A percentile compares a stretch with the other conserved stretches of the same genome.
phyloP scores from a whole-genome alignment of 2,888 invertebrate species.

The Chrysolina oricalcia region DNA sequence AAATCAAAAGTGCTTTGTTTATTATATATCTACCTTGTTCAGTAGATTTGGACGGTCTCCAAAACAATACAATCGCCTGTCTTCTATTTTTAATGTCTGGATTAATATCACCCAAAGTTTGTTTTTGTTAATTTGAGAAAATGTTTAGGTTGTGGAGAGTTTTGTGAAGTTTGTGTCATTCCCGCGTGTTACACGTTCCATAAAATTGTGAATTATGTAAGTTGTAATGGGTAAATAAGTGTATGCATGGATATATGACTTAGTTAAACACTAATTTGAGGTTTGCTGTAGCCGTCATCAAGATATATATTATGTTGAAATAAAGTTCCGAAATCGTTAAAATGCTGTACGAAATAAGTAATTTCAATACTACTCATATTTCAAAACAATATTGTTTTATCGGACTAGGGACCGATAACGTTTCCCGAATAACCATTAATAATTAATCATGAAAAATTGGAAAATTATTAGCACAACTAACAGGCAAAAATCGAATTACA shows the following conservation, averaged over 20 bases:
- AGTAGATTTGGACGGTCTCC: constrained; percentile 49
- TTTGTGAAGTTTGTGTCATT: not conserved
- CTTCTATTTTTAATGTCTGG: constrained; percentile 49
- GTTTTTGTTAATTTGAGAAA: constrained; percentile 40
- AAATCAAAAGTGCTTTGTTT: constrained; percentile 42
- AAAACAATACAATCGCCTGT: constrained; percentile 50
- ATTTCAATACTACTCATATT: no score
- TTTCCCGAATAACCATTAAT: no score
- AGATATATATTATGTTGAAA: no score
- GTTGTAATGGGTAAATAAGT: not conserved
- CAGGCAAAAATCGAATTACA: no score
- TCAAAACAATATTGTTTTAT: no score
- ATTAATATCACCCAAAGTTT: constrained; percentile 39
- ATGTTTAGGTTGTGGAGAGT: constrained; percentile 4
- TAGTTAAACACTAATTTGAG: not conserved
- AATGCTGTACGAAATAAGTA: no score
- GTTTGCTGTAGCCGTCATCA: not conserved
- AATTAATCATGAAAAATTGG: no score
- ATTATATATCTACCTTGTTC: constrained; percentile 34
- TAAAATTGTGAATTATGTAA: not conserved
- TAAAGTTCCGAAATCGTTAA: no score
- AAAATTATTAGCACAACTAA: no score
- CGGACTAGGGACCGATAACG: no score
- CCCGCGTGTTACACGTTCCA: not conserved
- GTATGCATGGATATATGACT: not conserved